Evolutionary conservation across 2,797 vertebrate genomes (phyloP).

Genomic region (Tapirus indicus): DNA sequence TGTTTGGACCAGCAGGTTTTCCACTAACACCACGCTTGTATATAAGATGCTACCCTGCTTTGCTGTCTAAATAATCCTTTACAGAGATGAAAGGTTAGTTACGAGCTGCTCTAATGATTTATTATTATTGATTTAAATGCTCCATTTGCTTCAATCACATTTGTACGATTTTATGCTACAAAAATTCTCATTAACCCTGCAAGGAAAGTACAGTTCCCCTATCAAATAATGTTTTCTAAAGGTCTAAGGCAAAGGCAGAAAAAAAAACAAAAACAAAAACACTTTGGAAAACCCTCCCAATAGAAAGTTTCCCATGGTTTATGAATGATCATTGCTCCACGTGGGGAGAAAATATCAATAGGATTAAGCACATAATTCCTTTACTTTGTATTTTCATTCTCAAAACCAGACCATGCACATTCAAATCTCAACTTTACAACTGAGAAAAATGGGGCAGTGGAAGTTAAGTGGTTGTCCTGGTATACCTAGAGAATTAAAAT

Average conservation of each 20-base stretch:
- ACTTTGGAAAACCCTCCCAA: background rate
- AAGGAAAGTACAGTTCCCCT: background rate
- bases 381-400: background rate
- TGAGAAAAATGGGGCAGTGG: background rate
- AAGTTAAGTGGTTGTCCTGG: background rate
- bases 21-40: conserved; percentile 75
- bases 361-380: background rate
- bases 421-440: background rate
- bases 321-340: background rate
- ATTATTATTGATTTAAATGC: conserved; percentile 83
- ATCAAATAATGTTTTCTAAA: background rate
- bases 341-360: background rate
- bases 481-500: background rate
- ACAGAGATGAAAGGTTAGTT: conserved; percentile 81
- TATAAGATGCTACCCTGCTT: conserved; percentile 61
- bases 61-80: conserved; percentile 79
- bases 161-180: conserved; percentile 68
- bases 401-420: background rate
- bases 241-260: background rate
- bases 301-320: background rate
- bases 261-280: background rate
- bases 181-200: conserved; percentile 69
- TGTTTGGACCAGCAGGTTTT: conserved; percentile 75
- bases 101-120: conserved; percentile 81
- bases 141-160: conserved; percentile 78